Evolutionary conservation across 1,140 invertebrate genomes (phyloP).

Genomic region (Polypedilum pembai): DNA sequence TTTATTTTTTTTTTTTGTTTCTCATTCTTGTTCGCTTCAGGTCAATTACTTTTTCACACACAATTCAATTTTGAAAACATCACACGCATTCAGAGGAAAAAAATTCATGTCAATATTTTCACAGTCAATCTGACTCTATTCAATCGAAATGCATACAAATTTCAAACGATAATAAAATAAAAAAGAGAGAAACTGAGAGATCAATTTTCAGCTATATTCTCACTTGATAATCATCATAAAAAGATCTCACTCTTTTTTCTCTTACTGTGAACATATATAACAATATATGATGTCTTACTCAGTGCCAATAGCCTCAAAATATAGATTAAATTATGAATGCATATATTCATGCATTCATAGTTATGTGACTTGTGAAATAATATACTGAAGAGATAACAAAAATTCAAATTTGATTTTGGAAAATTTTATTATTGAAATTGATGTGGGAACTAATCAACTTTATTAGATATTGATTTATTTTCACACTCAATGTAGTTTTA

Average conservation of each 20-base stretch:
- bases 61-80: conserved; percentile 10
- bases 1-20: not conserved
- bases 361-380: conserved; percentile 11
- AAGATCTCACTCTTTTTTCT: not conserved
- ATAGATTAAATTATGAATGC: conserved; percentile 1
- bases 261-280: not conserved
- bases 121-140: conserved; percentile 4
- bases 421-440: too few relatives aligned
- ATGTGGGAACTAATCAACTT: too few relatives aligned
- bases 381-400: not conserved
- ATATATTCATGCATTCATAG: not conserved
- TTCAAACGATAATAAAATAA: not conserved
- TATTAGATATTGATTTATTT: too few relatives aligned
- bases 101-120: not conserved
- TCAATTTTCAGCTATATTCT: conserved; percentile 12
- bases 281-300: not conserved
- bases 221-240: not conserved
- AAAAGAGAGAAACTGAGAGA: not conserved
- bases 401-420: conserved; percentile 5
- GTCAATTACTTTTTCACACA: conserved; percentile 17
- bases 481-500: too few relatives aligned
- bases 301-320: not conserved
- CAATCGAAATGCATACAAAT: not conserved
- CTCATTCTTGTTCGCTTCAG: not conserved
- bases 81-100: not conserved